Evolutionary conservation across 2,797 vertebrate species (phyloP), one percentile per base, ranked within the genome.

Genomic region (Macropodus opercularis): DNA sequence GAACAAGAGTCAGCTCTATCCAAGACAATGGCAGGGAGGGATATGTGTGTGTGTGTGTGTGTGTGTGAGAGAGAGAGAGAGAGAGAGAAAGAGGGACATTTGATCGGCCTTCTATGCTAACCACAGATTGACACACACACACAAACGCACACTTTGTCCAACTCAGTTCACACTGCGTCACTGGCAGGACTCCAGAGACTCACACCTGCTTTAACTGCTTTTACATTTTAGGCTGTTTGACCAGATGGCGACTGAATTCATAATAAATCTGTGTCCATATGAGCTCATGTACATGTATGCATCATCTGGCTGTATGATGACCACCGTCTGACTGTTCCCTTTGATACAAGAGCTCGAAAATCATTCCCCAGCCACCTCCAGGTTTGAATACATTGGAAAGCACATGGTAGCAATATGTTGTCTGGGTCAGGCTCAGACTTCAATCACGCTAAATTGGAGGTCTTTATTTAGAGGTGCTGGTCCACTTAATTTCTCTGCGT

Each of bases 401-500:
- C 92, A 93, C 90, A 93, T 93, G 91, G 90, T 77, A 90, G 75
- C 87, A 91, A 93, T 92, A 92, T 83, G 72, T 59, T 50, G 44
- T 53, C 55, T 8, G 40, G 49, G 22, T 52, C 19, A n/a, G 69
- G 84, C 80, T 86, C 83, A 88, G 69, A 82, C 83, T 84, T 85
- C 87, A 89, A 55, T 87, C 83, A 63, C 69, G 77, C 66, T 86
- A 85, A 88, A 89, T 81, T 81, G 75, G 72, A 69, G 83, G 81
- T 81, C 74, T 83, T 87, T 74, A 68, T 90, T 88, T 82, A 64
- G 73, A 77, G 46, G 47, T 77, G 69, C 77, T 76, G 75, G 69
- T 88, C 85, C 69, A 59, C 72, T 81, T 76, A 78, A 81, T 84
- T 87, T 80, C 58, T 52, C 62, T 39, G 61, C 69, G 65, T 84